phyloP scores from a whole-genome alignment of 1,140 invertebrate species.

The Heliconius hewitsoni region DNA sequence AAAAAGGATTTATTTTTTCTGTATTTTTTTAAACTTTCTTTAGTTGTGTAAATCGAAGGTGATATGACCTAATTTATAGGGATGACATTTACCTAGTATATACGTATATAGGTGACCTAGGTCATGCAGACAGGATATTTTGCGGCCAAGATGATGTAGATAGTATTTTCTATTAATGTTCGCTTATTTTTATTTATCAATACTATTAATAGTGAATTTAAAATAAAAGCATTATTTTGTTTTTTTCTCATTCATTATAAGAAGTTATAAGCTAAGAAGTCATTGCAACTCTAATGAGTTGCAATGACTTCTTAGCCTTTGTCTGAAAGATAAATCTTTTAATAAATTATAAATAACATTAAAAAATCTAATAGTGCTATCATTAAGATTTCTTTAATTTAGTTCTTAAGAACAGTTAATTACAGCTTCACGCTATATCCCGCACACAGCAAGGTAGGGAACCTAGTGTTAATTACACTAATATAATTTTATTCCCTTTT shows the following conservation, averaged over 20 bases:
- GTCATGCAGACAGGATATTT: constrained; percentile 41
- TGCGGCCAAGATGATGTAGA: background rate
- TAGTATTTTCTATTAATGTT: background rate
- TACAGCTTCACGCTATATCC: too few relatives aligned
- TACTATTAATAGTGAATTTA: background rate
- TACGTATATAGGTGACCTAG: constrained; percentile 49
- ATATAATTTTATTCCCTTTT: too few relatives aligned
- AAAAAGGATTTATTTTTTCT: background rate
- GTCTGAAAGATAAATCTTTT: background rate
- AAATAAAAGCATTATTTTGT: background rate
- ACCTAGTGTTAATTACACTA: too few relatives aligned
- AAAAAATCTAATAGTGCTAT: too few relatives aligned
- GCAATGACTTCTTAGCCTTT: background rate
- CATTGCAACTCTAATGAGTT: too few relatives aligned
- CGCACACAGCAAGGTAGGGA: too few relatives aligned
- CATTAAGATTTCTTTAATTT: too few relatives aligned
- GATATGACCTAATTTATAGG: constrained; percentile 54
- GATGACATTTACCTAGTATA: constrained; percentile 57
- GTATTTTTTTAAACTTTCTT: background rate
- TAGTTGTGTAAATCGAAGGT: constrained; percentile 16
- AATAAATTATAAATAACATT: background rate
- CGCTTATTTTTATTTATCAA: background rate
- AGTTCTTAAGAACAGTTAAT: too few relatives aligned
- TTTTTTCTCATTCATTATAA: background rate
- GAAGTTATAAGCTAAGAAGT: too few relatives aligned